A percentile compares a stretch with the other conserved stretches of the same genome.
Conservation (phyloP, 37 sponge, comb jelly and placozoan species). For the Aphrocallistes beatrix region DNA sequence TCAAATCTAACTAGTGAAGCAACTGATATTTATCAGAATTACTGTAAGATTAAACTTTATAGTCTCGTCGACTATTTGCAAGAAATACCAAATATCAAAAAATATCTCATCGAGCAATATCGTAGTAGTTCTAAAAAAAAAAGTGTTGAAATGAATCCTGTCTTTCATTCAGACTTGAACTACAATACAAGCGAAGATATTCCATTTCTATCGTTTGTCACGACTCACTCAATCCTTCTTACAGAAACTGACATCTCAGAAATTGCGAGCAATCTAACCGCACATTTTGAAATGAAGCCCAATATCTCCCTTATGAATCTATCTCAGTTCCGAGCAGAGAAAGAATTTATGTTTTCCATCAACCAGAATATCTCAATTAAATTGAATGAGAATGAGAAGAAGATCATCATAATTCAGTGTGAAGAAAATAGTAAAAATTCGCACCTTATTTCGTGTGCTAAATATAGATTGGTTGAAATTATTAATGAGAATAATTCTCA, state of each 20-base stretch:
- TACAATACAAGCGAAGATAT: no score
- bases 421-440: not conserved
- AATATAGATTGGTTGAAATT: not conserved
- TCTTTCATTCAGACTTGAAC: no score
- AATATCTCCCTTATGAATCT: not conserved
- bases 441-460: constrained; percentile 2
- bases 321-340: not conserved
- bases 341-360: not conserved
- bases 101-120: no score
- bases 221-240: not conserved
- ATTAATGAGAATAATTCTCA: not conserved
- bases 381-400: not conserved
- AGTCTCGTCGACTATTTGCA: not conserved
- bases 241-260: constrained; percentile 7
- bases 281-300: not conserved
- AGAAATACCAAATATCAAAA: no score
- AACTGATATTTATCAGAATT: not conserved
- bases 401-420: not conserved
- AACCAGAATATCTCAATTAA: not conserved
- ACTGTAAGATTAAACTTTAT: not conserved
- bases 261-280: not conserved
- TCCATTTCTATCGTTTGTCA: not conserved
- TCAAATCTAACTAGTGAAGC: not conserved
- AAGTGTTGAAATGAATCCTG: no score
- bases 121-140: no score